phyloP scores from a whole-genome alignment of 2,113 vertebrate genomes.

The Synchiropus splendidus region DNA sequence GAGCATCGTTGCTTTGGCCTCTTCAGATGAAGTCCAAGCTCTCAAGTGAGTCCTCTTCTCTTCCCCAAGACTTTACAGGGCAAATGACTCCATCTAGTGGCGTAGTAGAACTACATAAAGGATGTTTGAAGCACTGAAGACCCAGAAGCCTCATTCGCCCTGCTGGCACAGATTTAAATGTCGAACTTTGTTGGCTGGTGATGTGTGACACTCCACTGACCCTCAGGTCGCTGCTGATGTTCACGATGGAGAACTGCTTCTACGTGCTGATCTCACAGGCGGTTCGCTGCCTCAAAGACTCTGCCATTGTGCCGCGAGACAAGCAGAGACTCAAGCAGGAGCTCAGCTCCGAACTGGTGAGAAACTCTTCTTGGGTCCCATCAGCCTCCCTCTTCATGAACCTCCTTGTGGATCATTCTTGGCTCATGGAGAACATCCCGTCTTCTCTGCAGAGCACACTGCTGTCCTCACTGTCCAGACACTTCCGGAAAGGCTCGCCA shows the following conservation, averaged over 20 bases:
- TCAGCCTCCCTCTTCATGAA: no score
- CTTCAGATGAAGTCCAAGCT: constrained; percentile 80
- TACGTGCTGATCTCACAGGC: constrained; percentile 97
- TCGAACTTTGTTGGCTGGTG: no score
- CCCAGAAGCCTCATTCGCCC: no score
- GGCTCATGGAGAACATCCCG: no score
- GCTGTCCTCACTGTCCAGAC: constrained; percentile 82
- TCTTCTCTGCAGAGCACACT: constrained; percentile 75
- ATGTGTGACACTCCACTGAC: no score
- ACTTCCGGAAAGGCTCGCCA: constrained; percentile 84
- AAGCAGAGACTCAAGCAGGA: constrained; percentile 98
- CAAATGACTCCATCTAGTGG: constrained; percentile 69
- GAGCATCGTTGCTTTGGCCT: constrained; percentile 70
- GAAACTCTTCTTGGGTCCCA: background rate
- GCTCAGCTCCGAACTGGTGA: constrained; percentile 92
- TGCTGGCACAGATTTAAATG: no score
- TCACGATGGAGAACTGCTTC: constrained; percentile 98
- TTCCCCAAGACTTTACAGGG: no score
- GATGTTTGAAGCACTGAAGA: no score
- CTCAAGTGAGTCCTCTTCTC: constrained; percentile 73
- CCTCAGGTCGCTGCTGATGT: constrained; percentile 85
- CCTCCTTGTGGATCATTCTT: no score
- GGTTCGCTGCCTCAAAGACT: constrained; percentile 82
- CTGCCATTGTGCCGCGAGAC: constrained; percentile 76
- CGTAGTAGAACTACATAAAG: no score